phyloP scores from a whole-genome alignment of 1,140 invertebrate species.

The Maconellicoccus hirsutus region DNA sequence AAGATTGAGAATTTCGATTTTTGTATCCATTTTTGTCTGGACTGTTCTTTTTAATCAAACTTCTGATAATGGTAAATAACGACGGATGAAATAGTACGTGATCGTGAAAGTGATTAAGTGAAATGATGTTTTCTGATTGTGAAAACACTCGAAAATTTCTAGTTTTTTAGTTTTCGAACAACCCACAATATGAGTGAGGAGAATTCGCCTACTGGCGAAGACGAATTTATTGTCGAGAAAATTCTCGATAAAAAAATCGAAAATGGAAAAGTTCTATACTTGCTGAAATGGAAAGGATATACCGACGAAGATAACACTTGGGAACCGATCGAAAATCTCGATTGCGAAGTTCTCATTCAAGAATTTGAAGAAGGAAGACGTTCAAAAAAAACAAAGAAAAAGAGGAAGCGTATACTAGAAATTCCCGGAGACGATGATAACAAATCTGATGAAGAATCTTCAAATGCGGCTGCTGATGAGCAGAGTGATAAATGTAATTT shows the following conservation, averaged over 20 bases:
- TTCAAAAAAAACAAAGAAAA: background rate
- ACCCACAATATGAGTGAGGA: slow-evolving; percentile 22
- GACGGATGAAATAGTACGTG: too few species aligned
- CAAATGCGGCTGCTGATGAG: background rate
- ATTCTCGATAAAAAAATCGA: background rate
- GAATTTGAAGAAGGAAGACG: slow-evolving; percentile 45
- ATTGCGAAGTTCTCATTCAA: slow-evolving; percentile 63
- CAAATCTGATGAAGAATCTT: background rate
- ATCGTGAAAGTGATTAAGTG: too few species aligned
- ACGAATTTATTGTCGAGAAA: slow-evolving; percentile 11
- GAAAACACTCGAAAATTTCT: too few species aligned
- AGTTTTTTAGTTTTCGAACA: slow-evolving; percentile 23
- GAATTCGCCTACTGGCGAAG: background rate
- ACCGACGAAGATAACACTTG: slow-evolving; percentile 47
- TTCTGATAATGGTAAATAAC: too few species aligned
- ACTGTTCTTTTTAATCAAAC: too few species aligned
- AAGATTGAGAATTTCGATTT: too few species aligned
- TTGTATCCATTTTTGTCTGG: too few species aligned
- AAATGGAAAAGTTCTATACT: slow-evolving; percentile 1
- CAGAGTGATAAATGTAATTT: background rate
- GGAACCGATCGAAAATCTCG: slow-evolving; percentile 58
- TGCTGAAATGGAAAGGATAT: slow-evolving; percentile 16
- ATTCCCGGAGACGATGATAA: background rate
- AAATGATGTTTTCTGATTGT: too few species aligned
- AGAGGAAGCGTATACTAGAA: background rate